Evolutionary conservation across 2,113 vertebrate species (phyloP).

Genomic region (Misgurnus anguillicaudatus): DNA sequence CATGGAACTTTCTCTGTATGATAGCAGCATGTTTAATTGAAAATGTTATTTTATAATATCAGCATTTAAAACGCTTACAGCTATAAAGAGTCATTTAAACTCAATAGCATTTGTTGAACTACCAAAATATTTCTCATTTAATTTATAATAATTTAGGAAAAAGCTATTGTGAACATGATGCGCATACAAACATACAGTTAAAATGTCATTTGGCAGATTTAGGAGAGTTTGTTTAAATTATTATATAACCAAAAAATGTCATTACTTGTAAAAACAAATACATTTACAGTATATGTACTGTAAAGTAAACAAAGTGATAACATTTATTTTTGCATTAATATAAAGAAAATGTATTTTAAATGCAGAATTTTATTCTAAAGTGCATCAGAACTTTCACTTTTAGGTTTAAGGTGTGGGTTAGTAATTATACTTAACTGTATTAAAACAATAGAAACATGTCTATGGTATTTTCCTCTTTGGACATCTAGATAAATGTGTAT

Average conservation of each 20-base stretch:
- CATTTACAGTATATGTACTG: too few relatives aligned
- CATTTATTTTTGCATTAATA: too few relatives aligned
- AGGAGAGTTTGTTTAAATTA: too few relatives aligned
- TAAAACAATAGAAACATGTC: background rate
- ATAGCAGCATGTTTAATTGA: too few relatives aligned
- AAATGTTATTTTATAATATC: constrained; percentile 18
- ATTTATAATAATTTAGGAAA: background rate
- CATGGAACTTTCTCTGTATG: background rate
- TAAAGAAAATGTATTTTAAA: too few relatives aligned
- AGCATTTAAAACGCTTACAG: background rate
- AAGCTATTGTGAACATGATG: background rate
- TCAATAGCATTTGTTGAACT: background rate
- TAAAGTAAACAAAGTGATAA: too few relatives aligned
- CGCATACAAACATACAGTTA: too few relatives aligned
- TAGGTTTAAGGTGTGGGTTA: too few relatives aligned
- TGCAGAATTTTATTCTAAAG: too few relatives aligned
- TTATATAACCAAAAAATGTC: too few relatives aligned
- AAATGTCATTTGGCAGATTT: background rate
- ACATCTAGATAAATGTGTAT: background rate
- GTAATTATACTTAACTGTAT: background rate
- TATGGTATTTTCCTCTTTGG: background rate
- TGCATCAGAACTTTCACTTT: too few relatives aligned
- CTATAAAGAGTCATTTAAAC: background rate
- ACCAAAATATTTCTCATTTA: background rate
- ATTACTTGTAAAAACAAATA: too few relatives aligned